Conservation (phyloP, 1,140 invertebrate species). For the Conopomorpha cramerella region DNA sequence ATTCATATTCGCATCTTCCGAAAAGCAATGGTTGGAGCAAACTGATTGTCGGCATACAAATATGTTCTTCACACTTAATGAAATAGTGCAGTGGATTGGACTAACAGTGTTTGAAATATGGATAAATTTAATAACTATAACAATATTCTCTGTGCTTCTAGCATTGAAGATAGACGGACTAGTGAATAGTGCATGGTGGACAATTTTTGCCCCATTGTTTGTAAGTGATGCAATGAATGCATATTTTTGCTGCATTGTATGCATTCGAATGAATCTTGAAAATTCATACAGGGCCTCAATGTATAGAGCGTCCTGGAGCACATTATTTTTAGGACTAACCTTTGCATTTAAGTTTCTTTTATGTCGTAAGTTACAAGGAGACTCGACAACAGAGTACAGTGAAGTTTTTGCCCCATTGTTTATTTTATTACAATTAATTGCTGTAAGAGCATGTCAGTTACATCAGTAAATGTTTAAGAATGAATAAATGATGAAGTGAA, state of each 20-base stretch:
- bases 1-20: slow-evolving; percentile 78
- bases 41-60: slow-evolving; percentile 28
- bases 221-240: slow-evolving; percentile 88
- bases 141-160: slow-evolving; percentile 82
- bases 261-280: slow-evolving; percentile 88
- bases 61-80: slow-evolving; percentile 90
- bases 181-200: slow-evolving; percentile 76
- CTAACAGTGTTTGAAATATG: slow-evolving; percentile 93
- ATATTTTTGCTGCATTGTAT: slow-evolving; percentile 93
- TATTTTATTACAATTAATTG: slow-evolving; percentile 85
- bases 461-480: slow-evolving; percentile 41
- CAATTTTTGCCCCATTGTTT: slow-evolving; percentile 88
- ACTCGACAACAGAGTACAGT: slow-evolving; percentile 82
- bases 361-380: slow-evolving; percentile 84
- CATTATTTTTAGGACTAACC: slow-evolving; percentile 79
- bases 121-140: slow-evolving; percentile 81
- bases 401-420: slow-evolving; percentile 93
- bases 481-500: not conserved
- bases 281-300: slow-evolving; percentile 78
- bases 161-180: slow-evolving; percentile 74
- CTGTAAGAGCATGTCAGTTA: slow-evolving; percentile 90
- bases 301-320: slow-evolving; percentile 83
- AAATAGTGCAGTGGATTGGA: slow-evolving; percentile 91
- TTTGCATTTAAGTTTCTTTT: slow-evolving; percentile 93
- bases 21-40: slow-evolving; percentile 51